These are phyloP conservation scores for Ara ararauna DNA, from an alignment of 2,797 vertebrate genomes.

Conservation along the genomic window DNA sequence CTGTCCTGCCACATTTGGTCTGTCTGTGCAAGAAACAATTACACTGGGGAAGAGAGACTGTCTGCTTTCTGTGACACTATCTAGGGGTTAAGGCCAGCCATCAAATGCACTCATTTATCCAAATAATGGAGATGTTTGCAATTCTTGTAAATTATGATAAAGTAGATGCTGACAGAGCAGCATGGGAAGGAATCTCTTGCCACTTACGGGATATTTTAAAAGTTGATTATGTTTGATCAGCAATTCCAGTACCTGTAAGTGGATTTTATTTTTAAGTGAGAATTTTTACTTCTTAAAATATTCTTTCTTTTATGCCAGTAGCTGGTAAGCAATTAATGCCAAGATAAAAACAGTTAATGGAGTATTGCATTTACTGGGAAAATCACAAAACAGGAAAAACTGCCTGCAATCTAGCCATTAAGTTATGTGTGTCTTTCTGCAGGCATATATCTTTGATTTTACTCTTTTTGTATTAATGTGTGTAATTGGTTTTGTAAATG, in stretches of 20 bases:
- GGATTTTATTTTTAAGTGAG: neutral
- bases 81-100: neutral
- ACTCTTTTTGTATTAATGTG: neutral
- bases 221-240: neutral
- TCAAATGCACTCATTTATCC: slow-evolving; percentile 19
- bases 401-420: neutral
- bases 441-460: neutral
- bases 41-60: neutral
- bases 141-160: slow-evolving; percentile 35
- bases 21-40: neutral
- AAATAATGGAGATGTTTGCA: slow-evolving; percentile 7
- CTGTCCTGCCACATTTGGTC: neutral
- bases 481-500: neutral
- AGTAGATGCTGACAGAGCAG: neutral
- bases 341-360: neutral
- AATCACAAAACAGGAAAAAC: neutral
- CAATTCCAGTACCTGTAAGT: neutral
- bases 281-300: neutral
- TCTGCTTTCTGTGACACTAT: neutral
- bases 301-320: neutral
- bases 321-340: neutral
- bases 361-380: neutral
- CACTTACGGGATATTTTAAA: neutral
- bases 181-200: neutral
- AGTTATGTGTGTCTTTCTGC: neutral